phyloP scores from a whole-genome alignment of 2,888 invertebrate genomes.

The Synanthedon myopaeformis region DNA sequence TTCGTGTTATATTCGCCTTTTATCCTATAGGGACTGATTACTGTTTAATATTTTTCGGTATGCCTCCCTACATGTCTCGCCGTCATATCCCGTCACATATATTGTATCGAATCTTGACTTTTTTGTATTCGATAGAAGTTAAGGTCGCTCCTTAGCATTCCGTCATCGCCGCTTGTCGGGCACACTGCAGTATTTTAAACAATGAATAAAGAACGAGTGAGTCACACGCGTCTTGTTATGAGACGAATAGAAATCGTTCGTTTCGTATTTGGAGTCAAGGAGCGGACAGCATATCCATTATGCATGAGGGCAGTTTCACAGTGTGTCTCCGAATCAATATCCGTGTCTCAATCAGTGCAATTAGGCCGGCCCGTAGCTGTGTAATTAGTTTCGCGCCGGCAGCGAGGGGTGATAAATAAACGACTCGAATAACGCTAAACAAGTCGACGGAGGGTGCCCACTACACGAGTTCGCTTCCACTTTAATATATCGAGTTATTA shows the following conservation, averaged over 20 bases:
- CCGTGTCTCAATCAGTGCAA: slow-evolving; percentile 68
- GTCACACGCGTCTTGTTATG: slow-evolving; percentile 63
- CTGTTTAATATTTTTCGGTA: no score
- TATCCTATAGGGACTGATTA: no score
- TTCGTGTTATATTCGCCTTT: no score
- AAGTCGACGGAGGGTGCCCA: slow-evolving; percentile 11
- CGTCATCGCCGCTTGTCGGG: slow-evolving; percentile 24
- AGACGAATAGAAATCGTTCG: slow-evolving; percentile 67
- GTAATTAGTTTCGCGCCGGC: slow-evolving; percentile 58
- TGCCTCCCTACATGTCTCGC: no score
- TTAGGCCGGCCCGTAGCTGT: slow-evolving; percentile 46
- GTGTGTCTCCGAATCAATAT: slow-evolving; percentile 65
- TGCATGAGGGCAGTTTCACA: slow-evolving; percentile 59
- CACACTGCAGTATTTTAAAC: slow-evolving; percentile 58
- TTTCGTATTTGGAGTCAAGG: slow-evolving; percentile 66
- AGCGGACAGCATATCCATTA: slow-evolving; percentile 60
- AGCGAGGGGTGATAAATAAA: slow-evolving; percentile 43
- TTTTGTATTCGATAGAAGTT: slow-evolving; percentile 39
- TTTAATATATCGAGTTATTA: slow-evolving; percentile 12
- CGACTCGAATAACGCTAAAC: slow-evolving; percentile 32
- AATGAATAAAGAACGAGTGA: slow-evolving; percentile 65
- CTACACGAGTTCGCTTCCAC: slow-evolving; percentile 1
- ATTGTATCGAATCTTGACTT: not conserved
- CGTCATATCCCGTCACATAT: no score
- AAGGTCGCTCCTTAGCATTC: slow-evolving; percentile 53